phyloP scores from a whole-genome alignment of 2,888 invertebrate species.

The Mesorhabditis belari region DNA sequence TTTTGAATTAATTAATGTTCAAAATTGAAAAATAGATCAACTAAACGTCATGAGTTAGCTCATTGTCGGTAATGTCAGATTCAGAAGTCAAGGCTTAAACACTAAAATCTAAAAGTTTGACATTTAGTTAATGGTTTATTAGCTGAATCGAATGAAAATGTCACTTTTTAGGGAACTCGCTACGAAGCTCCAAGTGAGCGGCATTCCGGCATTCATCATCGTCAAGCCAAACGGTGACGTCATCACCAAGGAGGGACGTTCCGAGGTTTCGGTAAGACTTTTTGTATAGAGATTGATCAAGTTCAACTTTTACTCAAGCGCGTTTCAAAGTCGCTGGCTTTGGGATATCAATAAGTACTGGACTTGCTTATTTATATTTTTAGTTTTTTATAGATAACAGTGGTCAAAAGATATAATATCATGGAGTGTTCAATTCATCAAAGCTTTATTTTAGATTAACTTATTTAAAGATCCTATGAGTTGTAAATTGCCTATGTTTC shows the following conservation, averaged over 20 bases:
- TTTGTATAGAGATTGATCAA: no score
- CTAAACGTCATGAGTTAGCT: neutral
- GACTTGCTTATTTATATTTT: no score
- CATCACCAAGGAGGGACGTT: slow-evolving; percentile 55
- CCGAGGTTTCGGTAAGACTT: slow-evolving; percentile 55
- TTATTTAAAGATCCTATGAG: no score
- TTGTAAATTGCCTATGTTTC: no score
- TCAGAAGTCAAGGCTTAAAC: neutral
- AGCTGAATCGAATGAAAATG: neutral
- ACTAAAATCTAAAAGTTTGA: neutral
- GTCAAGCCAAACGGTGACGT: slow-evolving; percentile 55
- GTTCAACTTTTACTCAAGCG: no score
- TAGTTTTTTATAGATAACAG: no score
- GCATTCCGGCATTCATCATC: slow-evolving; percentile 57
- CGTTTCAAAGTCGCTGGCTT: no score
- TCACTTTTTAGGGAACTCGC: slow-evolving; percentile 53
- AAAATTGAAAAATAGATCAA: neutral
- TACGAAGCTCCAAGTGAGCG: slow-evolving; percentile 54
- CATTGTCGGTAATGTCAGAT: neutral
- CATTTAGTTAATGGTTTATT: neutral
- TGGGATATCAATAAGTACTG: no score
- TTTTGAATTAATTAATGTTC: neutral
- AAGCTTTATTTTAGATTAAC: no score
- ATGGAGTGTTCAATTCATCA: no score
- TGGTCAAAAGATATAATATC: no score